phyloP scores from a whole-genome alignment of 1,140 invertebrate species.

The Campodea augens region DNA sequence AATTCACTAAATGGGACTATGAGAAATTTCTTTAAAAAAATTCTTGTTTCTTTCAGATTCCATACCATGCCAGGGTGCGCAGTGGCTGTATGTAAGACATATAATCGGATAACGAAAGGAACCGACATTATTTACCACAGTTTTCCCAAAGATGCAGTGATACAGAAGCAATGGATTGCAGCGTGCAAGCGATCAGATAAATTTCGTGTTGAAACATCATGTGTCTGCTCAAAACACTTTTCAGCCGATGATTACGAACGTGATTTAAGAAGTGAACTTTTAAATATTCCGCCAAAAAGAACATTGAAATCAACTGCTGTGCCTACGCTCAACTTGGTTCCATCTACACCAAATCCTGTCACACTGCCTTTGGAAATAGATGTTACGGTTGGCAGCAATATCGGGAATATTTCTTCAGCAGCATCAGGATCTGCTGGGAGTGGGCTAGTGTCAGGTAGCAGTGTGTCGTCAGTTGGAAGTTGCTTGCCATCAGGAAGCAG shows the following conservation, averaged over 20 bases:
- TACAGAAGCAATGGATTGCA: slow-evolving; percentile 5
- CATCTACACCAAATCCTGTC: too few species aligned
- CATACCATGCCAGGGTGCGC: too few species aligned
- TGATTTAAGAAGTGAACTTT: slow-evolving; percentile 10
- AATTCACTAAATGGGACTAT: too few species aligned
- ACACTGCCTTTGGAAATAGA: too few species aligned
- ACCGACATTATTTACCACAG: slow-evolving; percentile 5
- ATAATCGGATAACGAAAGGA: not conserved
- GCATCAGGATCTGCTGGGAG: too few species aligned
- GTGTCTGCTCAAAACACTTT: slow-evolving; percentile 11
- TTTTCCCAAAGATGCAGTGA: slow-evolving; percentile 5
- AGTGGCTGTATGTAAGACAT: not conserved
- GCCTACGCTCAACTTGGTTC: not conserved
- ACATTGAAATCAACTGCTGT: not conserved
- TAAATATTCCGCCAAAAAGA: slow-evolving; percentile 9
- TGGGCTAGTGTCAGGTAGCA: too few species aligned
- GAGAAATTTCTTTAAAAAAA: too few species aligned
- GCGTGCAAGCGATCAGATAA: slow-evolving; percentile 6
- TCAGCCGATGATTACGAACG: slow-evolving; percentile 7
- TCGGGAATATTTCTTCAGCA: too few species aligned
- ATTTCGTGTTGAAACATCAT: slow-evolving; percentile 1
- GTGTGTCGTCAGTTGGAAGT: too few species aligned
- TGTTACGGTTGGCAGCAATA: too few species aligned
- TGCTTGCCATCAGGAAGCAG: too few species aligned
- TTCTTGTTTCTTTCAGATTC: too few species aligned